Conservation (phyloP, 2,797 vertebrate species). For the Chelidonichthys spinosus region DNA sequence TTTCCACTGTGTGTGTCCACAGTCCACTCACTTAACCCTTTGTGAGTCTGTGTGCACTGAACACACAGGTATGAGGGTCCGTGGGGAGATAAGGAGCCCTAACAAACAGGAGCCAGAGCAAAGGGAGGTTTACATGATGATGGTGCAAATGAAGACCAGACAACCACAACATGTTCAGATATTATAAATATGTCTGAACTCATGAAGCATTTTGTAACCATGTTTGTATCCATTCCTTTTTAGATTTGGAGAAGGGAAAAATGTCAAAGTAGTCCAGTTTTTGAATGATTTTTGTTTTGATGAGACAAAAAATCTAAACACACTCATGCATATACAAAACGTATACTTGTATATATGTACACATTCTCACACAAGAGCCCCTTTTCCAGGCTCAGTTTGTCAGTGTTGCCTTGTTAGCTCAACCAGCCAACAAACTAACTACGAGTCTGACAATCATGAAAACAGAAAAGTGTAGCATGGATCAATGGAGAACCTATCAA, state of each 20-base stretch:
- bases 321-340: background rate
- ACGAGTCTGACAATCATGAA: background rate
- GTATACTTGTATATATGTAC: background rate
- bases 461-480: background rate
- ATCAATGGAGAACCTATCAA: background rate
- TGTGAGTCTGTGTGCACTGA: background rate
- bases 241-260: background rate
- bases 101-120: conserved; percentile 25
- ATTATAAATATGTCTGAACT: background rate
- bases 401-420: background rate
- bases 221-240: background rate
- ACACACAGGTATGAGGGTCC: conserved; percentile 17
- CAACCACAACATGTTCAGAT: background rate
- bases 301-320: background rate
- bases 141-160: background rate
- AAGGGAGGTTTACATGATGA: conserved; percentile 12
- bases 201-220: background rate
- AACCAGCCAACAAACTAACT: background rate
- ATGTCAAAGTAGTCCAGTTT: background rate
- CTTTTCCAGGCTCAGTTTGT: background rate
- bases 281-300: background rate
- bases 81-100: conserved; percentile 21
- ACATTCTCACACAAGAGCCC: background rate
- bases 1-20: background rate
- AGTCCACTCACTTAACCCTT: background rate